Evolutionary conservation across 2,797 vertebrate species (phyloP), one percentile per base, ranked within the genome.

Genomic region (Iguana delicatissima): DNA sequence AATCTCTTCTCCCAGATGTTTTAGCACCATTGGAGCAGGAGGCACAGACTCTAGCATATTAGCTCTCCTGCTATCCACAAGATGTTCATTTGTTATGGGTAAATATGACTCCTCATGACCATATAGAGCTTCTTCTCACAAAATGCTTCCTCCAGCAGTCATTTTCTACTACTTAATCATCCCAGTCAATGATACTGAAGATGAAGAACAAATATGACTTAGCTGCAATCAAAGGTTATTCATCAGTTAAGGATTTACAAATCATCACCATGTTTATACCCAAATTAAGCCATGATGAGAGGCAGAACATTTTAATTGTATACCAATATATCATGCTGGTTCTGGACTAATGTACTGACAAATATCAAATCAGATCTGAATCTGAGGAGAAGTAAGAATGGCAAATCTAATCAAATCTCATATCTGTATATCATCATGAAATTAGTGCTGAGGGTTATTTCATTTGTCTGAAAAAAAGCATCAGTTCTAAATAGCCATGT

Each of bases 131-230:
- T 38, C 90, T 85, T 90, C 86, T 89, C 7, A 92, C 90, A 91
- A 79, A 3, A 0, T 87, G 90, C n/a, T 69, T 59, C 5, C 64
- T n/a, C 0, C 0, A 0, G 0, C 2, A 57, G 85, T 64, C 88
- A 89, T 80, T 57, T 29, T 91, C 93, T 93, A 42, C 87, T 93
- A 94, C 90, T 84, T 32, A 35, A 29, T 85, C 42, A 10, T 0
- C 79, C 9, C 10, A 85, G 35, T 89, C 0, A 5, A 83, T 88
- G 91, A 79, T 0, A 2, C 76, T 81, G 52, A 4, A 81, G 91
- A 89, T 80, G 84, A 77, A 81, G 57, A 80, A 88, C 13, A 80
- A 20, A 72, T 1, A 85, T 69, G 59, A 42, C 1, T 6, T 76
- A 24, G 80, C 79, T 59, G 84, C 29, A 89, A 22, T 85, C 76